Base-by-base conservation (phyloP, 2,888 invertebrate species). In the Drosophila niveifrons region DNA sequence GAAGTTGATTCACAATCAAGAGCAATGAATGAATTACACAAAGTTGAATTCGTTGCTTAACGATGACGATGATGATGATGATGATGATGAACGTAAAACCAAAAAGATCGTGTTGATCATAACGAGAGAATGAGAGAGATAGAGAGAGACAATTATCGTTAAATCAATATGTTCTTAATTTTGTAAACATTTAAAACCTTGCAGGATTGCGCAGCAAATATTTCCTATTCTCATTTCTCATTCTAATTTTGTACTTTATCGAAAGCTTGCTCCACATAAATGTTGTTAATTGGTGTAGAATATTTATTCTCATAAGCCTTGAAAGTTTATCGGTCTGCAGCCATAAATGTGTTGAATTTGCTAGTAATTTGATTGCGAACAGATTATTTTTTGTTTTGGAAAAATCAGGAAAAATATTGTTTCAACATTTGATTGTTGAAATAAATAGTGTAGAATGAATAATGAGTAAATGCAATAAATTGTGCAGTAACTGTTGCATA, bases 401-500 rank as follows among this genome's bases (percentile, higher is more conserved):
- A 10, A 31, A 31, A 10, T 31, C 31, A 8, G 2, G 4, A 23
- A 23, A 23, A 1, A 23, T 23, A 23, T 23, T 23, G 4, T 23
- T 23, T 23, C 23, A 23, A 23, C 23, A n/a, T 46, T 23, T 46
- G 4, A 11, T n/a, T n/a, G 10, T 18, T 44, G 10, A 17, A 28
- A n/a, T n/a, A n/a, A 11, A 7, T 28, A n/a, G n/a, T n/a, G n/a
- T n/a, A n/a, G 29, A 55, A 29, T 55, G 8, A 56, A 8, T 0
- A 31, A 10, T 31, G 8, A 10, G 9, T 31, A 8, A 10, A 31
- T 9, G 8, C n/a, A 31, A 31, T 10, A 1, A 23, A 23, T 4
- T 1, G 4, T 23, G 23, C 50, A 51, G 23, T 1, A 23, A 41
- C 11, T 71, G 56, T 72, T 72, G 72, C 68, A 58, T 64, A 58